A percentile compares a stretch with the other conserved stretches of the same genome.
Evolutionary conservation across 2,888 invertebrate genomes (phyloP).

Genomic region (Dasypolia templi): DNA sequence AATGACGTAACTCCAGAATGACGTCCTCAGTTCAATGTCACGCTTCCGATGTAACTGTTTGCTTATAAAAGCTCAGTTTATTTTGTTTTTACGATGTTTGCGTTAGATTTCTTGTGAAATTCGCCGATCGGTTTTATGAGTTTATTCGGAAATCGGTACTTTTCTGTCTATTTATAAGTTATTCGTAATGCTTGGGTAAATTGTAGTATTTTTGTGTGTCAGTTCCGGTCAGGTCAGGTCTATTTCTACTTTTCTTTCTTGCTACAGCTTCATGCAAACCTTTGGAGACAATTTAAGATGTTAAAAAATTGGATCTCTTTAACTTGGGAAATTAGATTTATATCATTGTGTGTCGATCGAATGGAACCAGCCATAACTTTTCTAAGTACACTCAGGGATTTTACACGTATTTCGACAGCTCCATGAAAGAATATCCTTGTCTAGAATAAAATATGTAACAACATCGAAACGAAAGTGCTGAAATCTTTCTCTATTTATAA

Average conservation of each 20-base stretch:
- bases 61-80: slow-evolving; percentile 56
- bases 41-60: slow-evolving; percentile 53
- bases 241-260: not conserved
- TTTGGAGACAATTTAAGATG: not conserved
- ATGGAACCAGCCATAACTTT: slow-evolving; percentile 9
- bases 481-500: not conserved
- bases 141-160: slow-evolving; percentile 43
- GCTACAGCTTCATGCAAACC: not conserved
- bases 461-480: not conserved
- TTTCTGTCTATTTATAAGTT: slow-evolving; percentile 44
- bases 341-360: not conserved
- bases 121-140: slow-evolving; percentile 56
- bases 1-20: slow-evolving; percentile 29
- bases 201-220: slow-evolving; percentile 11
- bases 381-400: not conserved
- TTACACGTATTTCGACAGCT: not conserved
- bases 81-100: slow-evolving; percentile 51
- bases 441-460: not conserved
- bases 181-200: slow-evolving; percentile 6
- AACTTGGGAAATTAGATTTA: not conserved
- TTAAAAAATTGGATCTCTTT: slow-evolving; percentile 4
- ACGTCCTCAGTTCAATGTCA: slow-evolving; percentile 58
- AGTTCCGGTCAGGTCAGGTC: not conserved
- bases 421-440: not conserved
- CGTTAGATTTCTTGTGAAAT: slow-evolving; percentile 54